These are phyloP conservation scores for Naja naja DNA, from an alignment of 2,113 vertebrate species.

Conservation along the genomic window DNA sequence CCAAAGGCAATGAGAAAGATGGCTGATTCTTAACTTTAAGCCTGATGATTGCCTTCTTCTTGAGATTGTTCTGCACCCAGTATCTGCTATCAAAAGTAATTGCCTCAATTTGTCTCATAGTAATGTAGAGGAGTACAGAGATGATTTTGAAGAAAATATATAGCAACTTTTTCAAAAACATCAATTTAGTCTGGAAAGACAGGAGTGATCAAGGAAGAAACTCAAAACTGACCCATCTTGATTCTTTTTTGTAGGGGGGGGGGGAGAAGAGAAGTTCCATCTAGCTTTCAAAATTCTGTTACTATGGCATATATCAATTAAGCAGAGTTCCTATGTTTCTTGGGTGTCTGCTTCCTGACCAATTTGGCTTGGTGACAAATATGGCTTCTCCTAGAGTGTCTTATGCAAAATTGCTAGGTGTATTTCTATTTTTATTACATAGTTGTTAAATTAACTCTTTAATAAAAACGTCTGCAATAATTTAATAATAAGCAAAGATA, in stretches of 20 bases:
- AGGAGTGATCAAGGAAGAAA: background rate
- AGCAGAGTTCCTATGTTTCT: background rate
- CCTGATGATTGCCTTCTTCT: background rate
- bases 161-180: background rate
- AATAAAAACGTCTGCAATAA: background rate
- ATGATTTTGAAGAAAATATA: background rate
- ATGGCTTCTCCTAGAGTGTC: background rate
- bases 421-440: background rate
- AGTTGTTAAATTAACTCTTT: background rate
- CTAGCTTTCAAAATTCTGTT: background rate
- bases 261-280: background rate
- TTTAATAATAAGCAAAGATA: background rate
- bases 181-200: background rate
- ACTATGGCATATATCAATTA: background rate
- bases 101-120: background rate
- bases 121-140: background rate
- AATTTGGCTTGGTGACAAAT: background rate
- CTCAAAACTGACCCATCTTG: background rate
- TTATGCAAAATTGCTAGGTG: background rate
- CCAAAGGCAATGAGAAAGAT: background rate
- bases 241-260: background rate
- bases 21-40: background rate
- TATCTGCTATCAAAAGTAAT: background rate
- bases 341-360: background rate
- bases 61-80: background rate